Conservation (phyloP, 2,888 invertebrate genomes). For the Mesochorus sp. region DNA sequence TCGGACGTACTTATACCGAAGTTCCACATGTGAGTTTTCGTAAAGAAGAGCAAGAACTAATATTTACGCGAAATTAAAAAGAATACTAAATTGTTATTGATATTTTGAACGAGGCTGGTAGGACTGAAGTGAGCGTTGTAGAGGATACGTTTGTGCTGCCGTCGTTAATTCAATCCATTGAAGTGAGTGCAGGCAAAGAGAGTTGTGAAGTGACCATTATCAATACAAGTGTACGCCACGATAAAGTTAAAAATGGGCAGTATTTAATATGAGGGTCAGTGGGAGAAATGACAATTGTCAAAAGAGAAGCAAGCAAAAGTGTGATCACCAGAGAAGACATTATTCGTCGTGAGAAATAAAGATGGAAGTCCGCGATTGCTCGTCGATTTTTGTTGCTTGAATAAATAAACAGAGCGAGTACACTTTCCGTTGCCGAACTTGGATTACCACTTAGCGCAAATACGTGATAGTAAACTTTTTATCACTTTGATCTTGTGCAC, state of each 20-base stretch:
- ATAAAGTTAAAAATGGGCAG: too few relatives aligned
- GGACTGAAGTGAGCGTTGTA: neutral
- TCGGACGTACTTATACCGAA: conserved; percentile 2
- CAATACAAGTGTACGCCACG: too few relatives aligned
- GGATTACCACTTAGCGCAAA: conserved; percentile 25
- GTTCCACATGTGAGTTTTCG: neutral
- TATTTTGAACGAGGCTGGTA: too few relatives aligned
- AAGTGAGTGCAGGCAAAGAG: too few relatives aligned
- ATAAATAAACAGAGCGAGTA: conserved; percentile 17
- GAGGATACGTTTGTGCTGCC: too few relatives aligned
- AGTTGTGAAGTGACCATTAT: too few relatives aligned
- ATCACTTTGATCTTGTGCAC: conserved; percentile 42
- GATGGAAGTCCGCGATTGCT: conserved; percentile 20
- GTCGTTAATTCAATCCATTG: too few relatives aligned
- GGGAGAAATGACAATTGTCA: neutral
- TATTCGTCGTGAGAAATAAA: conserved; percentile 15
- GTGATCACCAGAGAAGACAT: conserved; percentile 34
- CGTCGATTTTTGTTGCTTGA: conserved; percentile 27
- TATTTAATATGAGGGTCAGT: too few relatives aligned
- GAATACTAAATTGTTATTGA: neutral
- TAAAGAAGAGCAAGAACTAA: neutral
- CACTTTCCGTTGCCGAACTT: conserved; percentile 42
- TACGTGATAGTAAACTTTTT: conserved; percentile 10
- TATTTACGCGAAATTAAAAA: neutral
- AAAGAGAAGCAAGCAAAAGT: too few relatives aligned